phyloP scores from a whole-genome alignment of 2,113 vertebrate genomes.

The Oenanthe oenanthe region DNA sequence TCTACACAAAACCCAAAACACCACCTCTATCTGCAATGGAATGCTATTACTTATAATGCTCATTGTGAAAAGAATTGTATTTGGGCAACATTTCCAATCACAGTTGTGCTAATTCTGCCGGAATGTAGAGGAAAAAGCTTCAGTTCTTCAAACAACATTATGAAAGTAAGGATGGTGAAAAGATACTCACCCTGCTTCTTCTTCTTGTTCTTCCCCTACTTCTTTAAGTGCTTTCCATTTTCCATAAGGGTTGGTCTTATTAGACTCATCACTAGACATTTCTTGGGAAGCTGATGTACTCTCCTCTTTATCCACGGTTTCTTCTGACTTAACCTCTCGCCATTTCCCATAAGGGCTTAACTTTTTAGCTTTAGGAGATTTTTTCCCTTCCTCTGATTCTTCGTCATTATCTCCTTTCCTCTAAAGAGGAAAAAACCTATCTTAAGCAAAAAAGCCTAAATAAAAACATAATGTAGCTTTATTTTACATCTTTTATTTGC shows the following conservation, averaged over 20 bases:
- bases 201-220: not conserved
- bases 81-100: not conserved
- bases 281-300: constrained; percentile 37
- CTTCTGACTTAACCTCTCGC: constrained; percentile 80
- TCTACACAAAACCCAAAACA: not conserved
- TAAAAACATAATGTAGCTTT: constrained; percentile 62
- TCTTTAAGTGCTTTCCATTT: constrained; percentile 83
- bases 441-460: constrained; percentile 67
- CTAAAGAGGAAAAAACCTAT: constrained; percentile 69
- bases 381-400: constrained; percentile 61
- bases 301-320: constrained; percentile 34
- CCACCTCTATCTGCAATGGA: not conserved
- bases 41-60: not conserved
- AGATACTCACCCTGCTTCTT: constrained; percentile 83
- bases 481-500: constrained; percentile 32
- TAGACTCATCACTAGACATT: constrained; percentile 48
- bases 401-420: constrained; percentile 64
- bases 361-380: constrained; percentile 66
- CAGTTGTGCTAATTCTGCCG: not conserved
- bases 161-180: not conserved
- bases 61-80: not conserved
- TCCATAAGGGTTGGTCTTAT: constrained; percentile 82
- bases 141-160: not conserved
- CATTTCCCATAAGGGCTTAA: constrained; percentile 87
- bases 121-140: not conserved